Conservation (phyloP, 1,140 invertebrate species). For the Penaeus chinensis region DNA sequence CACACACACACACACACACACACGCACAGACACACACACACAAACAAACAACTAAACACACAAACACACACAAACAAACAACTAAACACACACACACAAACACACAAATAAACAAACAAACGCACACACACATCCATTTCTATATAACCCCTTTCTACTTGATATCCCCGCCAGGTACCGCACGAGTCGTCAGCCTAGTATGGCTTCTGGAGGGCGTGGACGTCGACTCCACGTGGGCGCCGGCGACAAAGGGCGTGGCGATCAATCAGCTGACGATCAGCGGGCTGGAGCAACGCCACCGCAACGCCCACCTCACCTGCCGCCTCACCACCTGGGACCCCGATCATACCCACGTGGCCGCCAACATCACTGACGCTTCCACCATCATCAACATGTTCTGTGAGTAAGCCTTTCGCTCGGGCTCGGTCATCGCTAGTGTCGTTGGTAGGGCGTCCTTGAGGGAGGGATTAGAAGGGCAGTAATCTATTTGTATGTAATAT, state of each 20-base stretch:
- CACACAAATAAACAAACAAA: background rate
- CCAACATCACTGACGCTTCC: constrained; percentile 48
- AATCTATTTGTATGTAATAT: no score
- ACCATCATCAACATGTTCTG: constrained; percentile 53
- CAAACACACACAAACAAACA: no score
- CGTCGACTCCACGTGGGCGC: constrained; percentile 31
- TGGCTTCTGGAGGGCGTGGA: constrained; percentile 40
- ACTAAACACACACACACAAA: no score
- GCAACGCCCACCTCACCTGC: constrained; percentile 52
- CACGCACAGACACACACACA: no score
- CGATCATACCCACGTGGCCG: background rate
- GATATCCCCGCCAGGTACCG: background rate
- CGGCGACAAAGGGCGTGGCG: constrained; percentile 38
- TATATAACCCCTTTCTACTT: background rate
- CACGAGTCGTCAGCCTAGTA: constrained; percentile 28
- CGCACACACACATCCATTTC: background rate
- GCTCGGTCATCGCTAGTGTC: no score
- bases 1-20: no score
- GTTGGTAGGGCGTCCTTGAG: no score
- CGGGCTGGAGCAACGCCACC: constrained; percentile 25
- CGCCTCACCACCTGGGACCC: constrained; percentile 38
- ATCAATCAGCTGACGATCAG: constrained; percentile 48
- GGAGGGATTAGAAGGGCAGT: no score
- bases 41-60: no score
- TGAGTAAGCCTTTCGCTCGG: background rate